Evolutionary conservation across 2,888 invertebrate genomes (phyloP).

Genomic region (Stenotaenia linearis): DNA sequence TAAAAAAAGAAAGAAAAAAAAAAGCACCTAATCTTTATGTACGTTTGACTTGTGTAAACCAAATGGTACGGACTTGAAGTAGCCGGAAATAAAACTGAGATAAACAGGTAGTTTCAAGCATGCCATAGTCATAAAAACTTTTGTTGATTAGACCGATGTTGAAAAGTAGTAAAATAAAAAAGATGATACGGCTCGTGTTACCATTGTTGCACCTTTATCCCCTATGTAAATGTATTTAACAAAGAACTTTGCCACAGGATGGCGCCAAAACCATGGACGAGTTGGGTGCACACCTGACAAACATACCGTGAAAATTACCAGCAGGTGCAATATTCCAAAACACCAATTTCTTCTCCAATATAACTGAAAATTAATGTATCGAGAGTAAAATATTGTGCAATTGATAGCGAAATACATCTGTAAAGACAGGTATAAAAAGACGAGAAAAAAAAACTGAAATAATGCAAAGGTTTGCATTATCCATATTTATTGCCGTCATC

Average conservation of each 20-base stretch:
- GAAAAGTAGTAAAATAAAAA: not conserved
- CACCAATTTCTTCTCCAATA: not conserved
- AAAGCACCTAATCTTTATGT: constrained; percentile 1
- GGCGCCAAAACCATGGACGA: constrained; percentile 24
- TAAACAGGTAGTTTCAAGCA: not conserved
- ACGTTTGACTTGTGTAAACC: constrained; percentile 7
- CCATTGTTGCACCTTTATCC: not conserved
- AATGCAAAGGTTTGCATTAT: not conserved
- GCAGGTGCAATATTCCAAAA: not conserved
- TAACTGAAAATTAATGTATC: not conserved
- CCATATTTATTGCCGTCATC: not conserved
- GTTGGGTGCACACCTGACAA: not conserved
- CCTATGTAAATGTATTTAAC: not conserved
- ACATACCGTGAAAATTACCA: not conserved
- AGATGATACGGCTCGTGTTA: not conserved
- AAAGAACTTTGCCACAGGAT: constrained; percentile 13
- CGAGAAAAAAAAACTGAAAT: not conserved
- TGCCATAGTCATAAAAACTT: not conserved
- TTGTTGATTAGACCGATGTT: not conserved
- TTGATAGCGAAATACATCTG: not conserved
- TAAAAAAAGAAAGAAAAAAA: not conserved
- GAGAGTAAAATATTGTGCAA: not conserved
- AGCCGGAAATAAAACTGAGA: constrained; percentile 11
- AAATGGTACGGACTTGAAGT: not conserved
- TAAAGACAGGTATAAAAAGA: too few species aligned